These are phyloP conservation scores for Antechinus stuartii DNA, from an alignment of 2,113 vertebrate species.

Conservation along the genomic window DNA sequence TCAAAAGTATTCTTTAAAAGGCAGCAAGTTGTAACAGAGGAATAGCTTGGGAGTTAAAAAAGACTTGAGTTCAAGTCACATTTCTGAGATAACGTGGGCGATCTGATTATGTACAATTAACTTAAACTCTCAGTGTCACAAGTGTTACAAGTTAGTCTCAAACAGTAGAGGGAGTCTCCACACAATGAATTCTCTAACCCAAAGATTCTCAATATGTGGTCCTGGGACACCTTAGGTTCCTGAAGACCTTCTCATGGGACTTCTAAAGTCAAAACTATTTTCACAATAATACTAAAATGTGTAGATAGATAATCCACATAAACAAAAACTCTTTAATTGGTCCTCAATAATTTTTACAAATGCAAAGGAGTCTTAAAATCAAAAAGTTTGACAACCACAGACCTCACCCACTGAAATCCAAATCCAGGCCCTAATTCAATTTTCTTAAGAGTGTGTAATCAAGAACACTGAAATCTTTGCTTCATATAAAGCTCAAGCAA, in stretches of 20 bases:
- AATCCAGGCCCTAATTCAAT: not conserved
- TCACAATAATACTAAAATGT: not conserved
- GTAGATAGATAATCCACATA: not conserved
- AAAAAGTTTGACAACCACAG: not conserved
- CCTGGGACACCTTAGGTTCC: not conserved
- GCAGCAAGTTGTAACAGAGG: not conserved
- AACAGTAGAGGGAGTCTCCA: constrained; percentile 2
- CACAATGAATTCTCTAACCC: not conserved
- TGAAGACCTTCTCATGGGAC: not conserved
- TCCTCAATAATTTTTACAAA: not conserved
- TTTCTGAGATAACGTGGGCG: not conserved
- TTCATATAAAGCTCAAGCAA: constrained; percentile 16
- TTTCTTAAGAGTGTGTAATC: not conserved
- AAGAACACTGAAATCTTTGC: not conserved
- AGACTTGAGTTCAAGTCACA: not conserved
- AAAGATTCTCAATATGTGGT: not conserved
- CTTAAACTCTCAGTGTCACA: not conserved
- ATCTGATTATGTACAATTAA: not conserved
- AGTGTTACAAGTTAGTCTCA: not conserved
- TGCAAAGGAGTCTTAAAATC: not conserved
- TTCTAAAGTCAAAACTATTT: not conserved
- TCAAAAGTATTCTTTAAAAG: not conserved
- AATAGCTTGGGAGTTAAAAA: not conserved
- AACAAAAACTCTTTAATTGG: not conserved
- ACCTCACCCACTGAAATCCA: not conserved